These are phyloP conservation scores for Camelus bactrianus DNA, from an alignment of 2,113 vertebrate species.

Conservation along the genomic window DNA sequence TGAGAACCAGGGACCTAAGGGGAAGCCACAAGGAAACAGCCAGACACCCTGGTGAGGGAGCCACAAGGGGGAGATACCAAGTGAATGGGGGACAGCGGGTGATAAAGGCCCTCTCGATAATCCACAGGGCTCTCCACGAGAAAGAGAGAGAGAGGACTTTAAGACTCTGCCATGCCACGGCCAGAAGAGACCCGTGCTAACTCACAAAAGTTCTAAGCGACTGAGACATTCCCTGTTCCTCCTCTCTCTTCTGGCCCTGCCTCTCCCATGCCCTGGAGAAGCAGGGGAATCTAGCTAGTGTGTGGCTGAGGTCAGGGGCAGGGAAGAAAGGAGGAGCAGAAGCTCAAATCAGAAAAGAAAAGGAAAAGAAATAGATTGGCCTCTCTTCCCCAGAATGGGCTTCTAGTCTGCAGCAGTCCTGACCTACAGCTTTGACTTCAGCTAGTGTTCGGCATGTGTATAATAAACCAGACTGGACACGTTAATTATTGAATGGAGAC, in stretches of 20 bases:
- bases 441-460: not conserved
- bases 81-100: accelerated
- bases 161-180: not conserved
- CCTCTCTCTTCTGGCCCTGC: not conserved
- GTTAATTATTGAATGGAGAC: not conserved
- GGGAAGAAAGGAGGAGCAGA: not conserved
- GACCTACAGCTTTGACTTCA: not conserved
- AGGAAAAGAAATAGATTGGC: accelerated
- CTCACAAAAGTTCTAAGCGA: not conserved
- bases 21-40: not conserved
- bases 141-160: not conserved
- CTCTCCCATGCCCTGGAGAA: not conserved
- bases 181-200: not conserved
- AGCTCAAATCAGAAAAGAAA: not conserved
- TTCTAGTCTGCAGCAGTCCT: not conserved
- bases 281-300: not conserved
- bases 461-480: not conserved
- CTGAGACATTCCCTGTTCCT: accelerated
- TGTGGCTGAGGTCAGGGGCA: not conserved
- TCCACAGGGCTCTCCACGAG: not conserved
- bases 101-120: not conserved
- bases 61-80: not conserved
- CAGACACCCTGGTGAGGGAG: not conserved
- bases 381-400: not conserved
- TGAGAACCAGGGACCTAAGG: not conserved